Evolutionary conservation across 1,140 invertebrate genomes (phyloP), one percentile per base, ranked within the genome.

Genomic region (Venustaconcha ellipsiformis): DNA sequence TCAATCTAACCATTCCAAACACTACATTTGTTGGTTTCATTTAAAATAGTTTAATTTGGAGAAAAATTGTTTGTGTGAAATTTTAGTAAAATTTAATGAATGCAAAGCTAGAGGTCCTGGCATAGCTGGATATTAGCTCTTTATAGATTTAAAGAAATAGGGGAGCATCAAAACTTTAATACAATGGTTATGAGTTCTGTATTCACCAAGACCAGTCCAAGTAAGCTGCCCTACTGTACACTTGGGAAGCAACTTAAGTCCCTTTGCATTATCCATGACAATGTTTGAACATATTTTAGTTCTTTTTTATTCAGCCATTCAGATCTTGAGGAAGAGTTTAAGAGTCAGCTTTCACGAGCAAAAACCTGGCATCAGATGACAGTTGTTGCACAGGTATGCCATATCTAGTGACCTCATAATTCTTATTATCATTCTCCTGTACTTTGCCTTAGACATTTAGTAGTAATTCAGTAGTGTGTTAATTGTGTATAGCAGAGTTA

Each of bases 331-430:
- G 80, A 83, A 20, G 80, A 84, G n/a, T 87, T 76, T 72, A 76
- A 78, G 18, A 81, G 81, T 15, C 74, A 82, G 55, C 56, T 82
- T 55, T 80, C 84, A 48, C 69, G 81, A 76, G 86, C 84, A 3
- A 85, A 82, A 72, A 84, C 82, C 6, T 89, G 87, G 87, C 87
- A 89, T 58, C 83, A 87, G 60, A 87, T 82, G 18, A 82, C 86
- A 48, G 78, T 88, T 2, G 60, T 78, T 18, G 83, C 85, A 59
- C 87, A 88, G 87, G 87, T 88, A 76, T 26, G 78, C 37, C 37
- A 37, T 37, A 37, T 37, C 37, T 8, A 37, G 0, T 37, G 37
- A 37, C 23, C 23, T 23, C 1, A 23, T 23, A 23, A 23, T 23
- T 23, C 23, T 23, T 23, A 23, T 23, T 23, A 23, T 23, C 23